These are phyloP conservation scores for Drosophila eugracilis DNA, from an alignment of 1,140 invertebrate genomes.

Conservation along the genomic window DNA sequence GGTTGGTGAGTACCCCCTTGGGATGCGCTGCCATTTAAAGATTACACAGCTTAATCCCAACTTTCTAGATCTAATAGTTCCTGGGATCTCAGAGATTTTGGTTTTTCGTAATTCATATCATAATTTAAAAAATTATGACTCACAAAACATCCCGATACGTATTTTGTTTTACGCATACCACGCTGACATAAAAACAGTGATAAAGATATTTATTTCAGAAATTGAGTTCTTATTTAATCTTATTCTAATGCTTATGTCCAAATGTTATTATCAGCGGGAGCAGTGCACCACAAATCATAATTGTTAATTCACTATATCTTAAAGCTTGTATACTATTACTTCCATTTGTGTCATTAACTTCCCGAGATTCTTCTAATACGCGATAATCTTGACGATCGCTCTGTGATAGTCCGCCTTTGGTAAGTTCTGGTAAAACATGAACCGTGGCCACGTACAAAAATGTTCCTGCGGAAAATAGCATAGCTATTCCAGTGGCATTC, in stretches of 20 bases:
- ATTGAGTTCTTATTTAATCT: not conserved
- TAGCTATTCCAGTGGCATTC: constrained; percentile 95
- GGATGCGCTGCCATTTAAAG: too few species aligned
- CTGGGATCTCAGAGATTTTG: too few species aligned
- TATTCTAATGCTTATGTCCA: constrained; percentile 94
- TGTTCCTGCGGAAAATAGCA: constrained; percentile 99
- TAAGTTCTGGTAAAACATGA: constrained; percentile 98
- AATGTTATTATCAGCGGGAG: constrained; percentile 93
- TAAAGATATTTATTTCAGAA: too few species aligned
- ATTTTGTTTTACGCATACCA: too few species aligned
- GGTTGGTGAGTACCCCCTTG: too few species aligned
- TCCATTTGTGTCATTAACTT: constrained; percentile 19
- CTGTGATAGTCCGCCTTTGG: constrained; percentile 83
- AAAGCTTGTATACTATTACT: constrained; percentile 86
- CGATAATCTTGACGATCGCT: constrained; percentile 59
- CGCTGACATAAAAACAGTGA: too few species aligned
- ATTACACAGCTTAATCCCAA: too few species aligned
- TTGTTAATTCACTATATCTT: constrained; percentile 91
- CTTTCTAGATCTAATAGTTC: too few species aligned
- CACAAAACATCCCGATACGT: too few species aligned
- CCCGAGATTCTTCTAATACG: constrained; percentile 58
- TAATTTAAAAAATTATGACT: too few species aligned
- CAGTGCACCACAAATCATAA: constrained; percentile 87
- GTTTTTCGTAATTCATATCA: too few species aligned
- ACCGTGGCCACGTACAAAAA: constrained; percentile 99